phyloP scores from a whole-genome alignment of 2,797 vertebrate genomes.

The Acanthis flammea region DNA sequence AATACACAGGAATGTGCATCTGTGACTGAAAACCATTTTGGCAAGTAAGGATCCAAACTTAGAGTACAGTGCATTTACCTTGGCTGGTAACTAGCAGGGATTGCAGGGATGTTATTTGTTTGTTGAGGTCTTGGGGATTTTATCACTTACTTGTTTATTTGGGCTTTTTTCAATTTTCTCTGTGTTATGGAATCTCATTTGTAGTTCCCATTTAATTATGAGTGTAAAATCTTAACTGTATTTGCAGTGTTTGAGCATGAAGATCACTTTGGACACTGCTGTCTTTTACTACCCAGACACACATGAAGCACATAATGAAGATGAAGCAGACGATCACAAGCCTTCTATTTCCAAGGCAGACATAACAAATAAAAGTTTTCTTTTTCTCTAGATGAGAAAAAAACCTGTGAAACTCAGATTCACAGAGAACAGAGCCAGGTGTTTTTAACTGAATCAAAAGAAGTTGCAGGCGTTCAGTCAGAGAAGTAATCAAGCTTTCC shows the following conservation, averaged over 20 bases:
- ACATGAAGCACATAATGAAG: neutral
- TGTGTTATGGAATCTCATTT: neutral
- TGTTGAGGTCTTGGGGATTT: neutral
- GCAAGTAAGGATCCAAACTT: neutral
- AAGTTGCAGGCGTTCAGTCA: neutral
- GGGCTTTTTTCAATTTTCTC: neutral
- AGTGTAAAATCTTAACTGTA: neutral
- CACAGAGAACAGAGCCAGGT: neutral
- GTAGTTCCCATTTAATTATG: neutral
- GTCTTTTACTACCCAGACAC: neutral
- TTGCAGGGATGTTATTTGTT: neutral
- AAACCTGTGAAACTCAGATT: neutral
- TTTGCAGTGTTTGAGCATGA: neutral
- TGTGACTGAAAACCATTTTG: neutral
- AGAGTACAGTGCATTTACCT: neutral
- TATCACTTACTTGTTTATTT: neutral
- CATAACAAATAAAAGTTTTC: neutral
- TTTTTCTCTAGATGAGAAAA: neutral
- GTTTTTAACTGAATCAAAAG: slow-evolving; percentile 13
- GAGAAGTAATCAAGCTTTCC: neutral
- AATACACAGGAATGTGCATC: neutral
- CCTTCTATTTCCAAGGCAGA: neutral
- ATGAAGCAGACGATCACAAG: neutral
- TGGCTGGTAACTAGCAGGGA: rapidly evolving
- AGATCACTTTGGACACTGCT: neutral